A percentile compares a stretch with the other conserved stretches of the same genome.
These are phyloP conservation scores for Monoplex corrugatus DNA, from an alignment of 2,888 invertebrate species.

Conservation along the genomic window DNA sequence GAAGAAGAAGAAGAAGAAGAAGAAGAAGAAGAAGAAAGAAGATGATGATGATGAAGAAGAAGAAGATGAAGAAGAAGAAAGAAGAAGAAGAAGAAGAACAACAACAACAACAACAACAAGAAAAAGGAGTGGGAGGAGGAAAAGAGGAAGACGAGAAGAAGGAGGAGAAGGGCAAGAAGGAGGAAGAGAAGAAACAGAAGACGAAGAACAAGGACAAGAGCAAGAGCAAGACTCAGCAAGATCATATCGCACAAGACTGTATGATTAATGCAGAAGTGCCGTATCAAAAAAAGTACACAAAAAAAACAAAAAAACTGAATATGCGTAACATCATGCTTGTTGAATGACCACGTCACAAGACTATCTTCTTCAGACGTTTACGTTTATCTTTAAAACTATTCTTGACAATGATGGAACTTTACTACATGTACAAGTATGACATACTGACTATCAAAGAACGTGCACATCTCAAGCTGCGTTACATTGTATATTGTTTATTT, in stretches of 20 bases:
- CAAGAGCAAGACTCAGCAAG: background rate
- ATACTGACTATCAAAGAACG: too few relatives aligned
- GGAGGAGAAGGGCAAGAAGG: background rate
- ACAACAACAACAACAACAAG: too few relatives aligned
- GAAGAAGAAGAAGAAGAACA: too few relatives aligned
- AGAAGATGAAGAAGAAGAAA: background rate
- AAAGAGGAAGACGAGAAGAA: background rate
- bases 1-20: background rate
- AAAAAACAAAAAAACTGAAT: background rate
- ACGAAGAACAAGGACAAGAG: background rate
- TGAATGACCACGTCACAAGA: too few relatives aligned
- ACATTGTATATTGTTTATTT: too few relatives aligned
- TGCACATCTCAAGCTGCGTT: too few relatives aligned
- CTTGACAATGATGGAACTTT: too few relatives aligned
- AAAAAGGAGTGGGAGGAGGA: background rate
- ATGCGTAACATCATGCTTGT: background rate
- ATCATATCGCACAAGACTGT: background rate
- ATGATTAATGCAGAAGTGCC: background rate
- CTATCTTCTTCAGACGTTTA: too few relatives aligned
- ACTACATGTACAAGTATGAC: too few relatives aligned
- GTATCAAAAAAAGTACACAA: background rate
- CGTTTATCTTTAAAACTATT: too few relatives aligned
- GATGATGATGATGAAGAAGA: background rate
- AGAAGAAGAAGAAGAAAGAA: background rate
- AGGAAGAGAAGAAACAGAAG: background rate